Evolutionary conservation across 2,797 vertebrate genomes (phyloP).

Genomic region (Varecia variegata): DNA sequence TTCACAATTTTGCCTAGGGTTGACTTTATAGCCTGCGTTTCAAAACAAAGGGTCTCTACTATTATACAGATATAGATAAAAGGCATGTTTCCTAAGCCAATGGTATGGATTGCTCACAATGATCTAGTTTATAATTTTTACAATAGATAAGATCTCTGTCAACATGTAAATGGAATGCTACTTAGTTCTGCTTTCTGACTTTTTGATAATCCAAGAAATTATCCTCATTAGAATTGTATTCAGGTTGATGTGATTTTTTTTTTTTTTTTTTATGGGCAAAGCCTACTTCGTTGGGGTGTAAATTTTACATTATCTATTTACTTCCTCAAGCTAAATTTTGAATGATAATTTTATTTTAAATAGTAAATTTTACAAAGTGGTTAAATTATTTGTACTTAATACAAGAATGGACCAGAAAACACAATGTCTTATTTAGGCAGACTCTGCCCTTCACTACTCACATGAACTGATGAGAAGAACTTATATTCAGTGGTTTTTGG

Average conservation of each 20-base stretch:
- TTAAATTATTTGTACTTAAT: background rate
- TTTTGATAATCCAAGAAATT: background rate
- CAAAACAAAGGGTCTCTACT: background rate
- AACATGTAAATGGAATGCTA: background rate
- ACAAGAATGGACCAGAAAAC: background rate
- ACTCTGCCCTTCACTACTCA: background rate
- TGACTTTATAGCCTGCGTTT: background rate
- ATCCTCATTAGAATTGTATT: background rate
- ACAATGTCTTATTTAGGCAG: background rate
- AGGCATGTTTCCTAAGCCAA: background rate
- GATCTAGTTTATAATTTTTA: background rate
- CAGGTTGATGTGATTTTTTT: background rate
- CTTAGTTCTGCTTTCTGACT: background rate
- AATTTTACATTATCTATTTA: conserved; percentile 7
- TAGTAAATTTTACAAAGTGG: background rate
- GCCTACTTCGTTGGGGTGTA: background rate
- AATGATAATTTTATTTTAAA: background rate
- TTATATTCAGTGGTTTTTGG: too few relatives aligned
- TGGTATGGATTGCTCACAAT: background rate
- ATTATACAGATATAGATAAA: background rate
- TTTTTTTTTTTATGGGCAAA: background rate
- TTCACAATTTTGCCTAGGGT: background rate
- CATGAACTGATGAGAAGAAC: too few relatives aligned
- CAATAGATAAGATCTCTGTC: background rate
- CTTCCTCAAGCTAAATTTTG: background rate